Evolutionary conservation across 1,140 invertebrate genomes (phyloP).

Genomic region (Aphis craccivora): DNA sequence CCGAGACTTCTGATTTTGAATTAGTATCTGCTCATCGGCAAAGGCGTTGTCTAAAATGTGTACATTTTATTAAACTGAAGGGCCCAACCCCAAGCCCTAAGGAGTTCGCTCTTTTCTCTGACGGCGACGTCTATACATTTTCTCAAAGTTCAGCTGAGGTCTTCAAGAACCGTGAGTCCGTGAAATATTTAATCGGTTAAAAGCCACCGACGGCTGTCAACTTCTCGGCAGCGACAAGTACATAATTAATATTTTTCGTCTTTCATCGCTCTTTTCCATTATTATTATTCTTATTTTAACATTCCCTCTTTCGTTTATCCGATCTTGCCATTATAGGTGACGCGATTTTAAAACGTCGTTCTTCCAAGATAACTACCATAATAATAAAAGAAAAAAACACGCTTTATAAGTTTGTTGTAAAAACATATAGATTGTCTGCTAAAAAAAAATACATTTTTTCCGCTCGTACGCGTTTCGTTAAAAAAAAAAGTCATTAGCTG

Average conservation of each 20-base stretch:
- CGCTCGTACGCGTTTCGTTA: background rate
- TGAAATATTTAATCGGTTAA: conserved; percentile 58
- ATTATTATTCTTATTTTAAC: conserved; percentile 23
- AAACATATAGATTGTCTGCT: background rate
- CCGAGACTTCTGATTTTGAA: background rate
- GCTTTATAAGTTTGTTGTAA: background rate
- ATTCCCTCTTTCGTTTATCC: background rate
- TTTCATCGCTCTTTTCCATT: background rate
- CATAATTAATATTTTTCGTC: conserved; percentile 53
- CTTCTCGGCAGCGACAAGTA: conserved; percentile 12
- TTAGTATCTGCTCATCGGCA: background rate
- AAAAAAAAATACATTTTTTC: background rate
- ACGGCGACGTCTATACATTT: background rate
- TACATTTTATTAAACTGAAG: conserved; percentile 51
- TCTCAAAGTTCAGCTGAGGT: background rate
- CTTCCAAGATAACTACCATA: background rate
- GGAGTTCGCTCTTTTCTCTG: conserved; percentile 22
- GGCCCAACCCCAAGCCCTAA: background rate
- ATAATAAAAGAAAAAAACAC: conserved; percentile 13
- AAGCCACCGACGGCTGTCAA: conserved; percentile 54
- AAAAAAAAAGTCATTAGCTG: background rate
- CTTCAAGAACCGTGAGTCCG: background rate
- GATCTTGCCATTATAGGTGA: conserved; percentile 31
- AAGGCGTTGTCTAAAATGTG: background rate
- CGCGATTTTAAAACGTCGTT: conserved; percentile 10